A percentile compares a stretch with the other conserved stretches of the same genome.
phyloP scores from a whole-genome alignment of 2,888 invertebrate species.

The Hirtodrosophila duncani region DNA sequence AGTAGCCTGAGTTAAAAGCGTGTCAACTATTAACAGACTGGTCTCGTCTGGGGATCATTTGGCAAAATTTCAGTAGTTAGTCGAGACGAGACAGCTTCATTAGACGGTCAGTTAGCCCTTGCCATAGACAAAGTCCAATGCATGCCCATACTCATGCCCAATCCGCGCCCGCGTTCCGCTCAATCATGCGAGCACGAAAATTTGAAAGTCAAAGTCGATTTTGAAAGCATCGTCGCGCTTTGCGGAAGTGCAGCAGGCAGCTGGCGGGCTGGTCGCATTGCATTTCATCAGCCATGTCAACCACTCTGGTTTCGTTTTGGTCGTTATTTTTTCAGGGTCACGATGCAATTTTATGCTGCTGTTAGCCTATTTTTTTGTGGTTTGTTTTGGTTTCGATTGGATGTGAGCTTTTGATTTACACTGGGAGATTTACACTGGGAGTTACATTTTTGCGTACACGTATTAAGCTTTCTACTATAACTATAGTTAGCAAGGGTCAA shows the following conservation, averaged over 20 bases:
- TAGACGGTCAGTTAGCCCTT: conserved; percentile 1
- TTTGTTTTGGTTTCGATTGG: conserved; percentile 4
- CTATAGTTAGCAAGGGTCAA: too few species aligned
- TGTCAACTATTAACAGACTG: too few species aligned
- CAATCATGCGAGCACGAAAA: conserved; percentile 17
- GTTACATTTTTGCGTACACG: too few species aligned
- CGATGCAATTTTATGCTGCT: conserved; percentile 21
- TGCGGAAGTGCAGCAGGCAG: conserved; percentile 15
- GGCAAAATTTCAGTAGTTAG: conserved; percentile 7
- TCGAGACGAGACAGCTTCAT: background rate
- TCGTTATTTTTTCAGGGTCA: conserved; percentile 54
- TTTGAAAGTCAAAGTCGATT: conserved; percentile 40
- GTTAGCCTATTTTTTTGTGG: conserved; percentile 9
- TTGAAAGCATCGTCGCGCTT: conserved; percentile 20
- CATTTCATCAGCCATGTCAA: conserved; percentile 51
- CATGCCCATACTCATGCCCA: conserved; percentile 2
- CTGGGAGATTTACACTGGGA: too few species aligned
- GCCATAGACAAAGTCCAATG: too few species aligned
- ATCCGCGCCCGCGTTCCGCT: conserved; percentile 19
- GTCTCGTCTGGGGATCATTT: conserved; percentile 3
- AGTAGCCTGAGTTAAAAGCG: too few species aligned
- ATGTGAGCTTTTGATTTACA: background rate
- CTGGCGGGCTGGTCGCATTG: conserved; percentile 8
- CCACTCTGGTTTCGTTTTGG: conserved; percentile 2
- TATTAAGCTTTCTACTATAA: too few species aligned